Evolutionary conservation across 2,113 vertebrate genomes (phyloP).

Genomic region (Nannobrachium achirus): DNA sequence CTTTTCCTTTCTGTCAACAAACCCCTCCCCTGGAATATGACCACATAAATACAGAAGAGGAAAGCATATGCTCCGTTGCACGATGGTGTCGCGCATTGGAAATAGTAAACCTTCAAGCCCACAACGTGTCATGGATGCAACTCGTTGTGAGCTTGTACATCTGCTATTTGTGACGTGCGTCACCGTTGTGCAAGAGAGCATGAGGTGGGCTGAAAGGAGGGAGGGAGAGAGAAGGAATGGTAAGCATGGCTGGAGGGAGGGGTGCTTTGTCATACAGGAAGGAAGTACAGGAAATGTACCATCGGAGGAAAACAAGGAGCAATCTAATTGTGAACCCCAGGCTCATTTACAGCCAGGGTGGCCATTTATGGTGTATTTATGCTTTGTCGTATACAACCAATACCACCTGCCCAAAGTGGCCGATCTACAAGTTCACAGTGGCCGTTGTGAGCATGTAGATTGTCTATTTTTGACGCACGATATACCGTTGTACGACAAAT

Average conservation of each 20-base stretch:
- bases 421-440: too few species aligned
- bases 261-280: conserved; percentile 63
- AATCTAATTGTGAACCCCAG: conserved; percentile 62
- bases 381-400: too few species aligned
- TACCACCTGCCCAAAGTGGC: too few species aligned
- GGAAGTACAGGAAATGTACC: conserved; percentile 75
- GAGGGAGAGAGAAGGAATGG: background rate
- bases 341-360: conserved; percentile 73
- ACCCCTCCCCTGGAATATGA: background rate
- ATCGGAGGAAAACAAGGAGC: conserved; percentile 67
- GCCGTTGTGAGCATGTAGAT: too few species aligned
- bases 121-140: too few species aligned
- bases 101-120: too few species aligned
- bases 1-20: conserved; percentile 5
- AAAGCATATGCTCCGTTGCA: background rate
- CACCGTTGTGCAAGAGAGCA: background rate
- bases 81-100: too few species aligned
- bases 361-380: conserved; percentile 49
- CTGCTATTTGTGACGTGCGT: too few species aligned
- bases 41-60: background rate
- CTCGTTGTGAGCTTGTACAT: background rate
- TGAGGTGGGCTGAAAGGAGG: conserved; percentile 12
- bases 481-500: too few species aligned
- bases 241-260: background rate
- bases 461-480: too few species aligned